Conservation (phyloP, 1,140 invertebrate species). For the Nasonia vitripennis region DNA sequence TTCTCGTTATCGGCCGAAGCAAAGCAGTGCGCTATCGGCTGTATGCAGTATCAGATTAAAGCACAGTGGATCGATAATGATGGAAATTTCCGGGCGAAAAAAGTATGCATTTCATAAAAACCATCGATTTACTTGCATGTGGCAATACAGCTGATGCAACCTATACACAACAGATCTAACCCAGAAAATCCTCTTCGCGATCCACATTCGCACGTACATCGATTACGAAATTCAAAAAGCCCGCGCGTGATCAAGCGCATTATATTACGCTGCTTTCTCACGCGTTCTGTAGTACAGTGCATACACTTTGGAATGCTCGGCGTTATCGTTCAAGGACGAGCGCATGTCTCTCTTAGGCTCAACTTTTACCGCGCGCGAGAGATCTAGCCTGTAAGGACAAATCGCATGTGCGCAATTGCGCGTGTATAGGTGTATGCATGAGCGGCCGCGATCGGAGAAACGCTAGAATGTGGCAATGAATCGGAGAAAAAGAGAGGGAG, state of each 20-base stretch:
- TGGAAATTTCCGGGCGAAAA: too few species aligned
- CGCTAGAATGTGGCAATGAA: conserved; percentile 26
- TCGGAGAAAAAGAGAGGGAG: conserved; percentile 32
- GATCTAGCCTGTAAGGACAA: conserved; percentile 26
- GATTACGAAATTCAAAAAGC: not conserved
- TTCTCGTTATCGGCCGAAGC: not conserved
- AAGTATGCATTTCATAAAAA: not conserved
- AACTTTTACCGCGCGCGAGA: conserved; percentile 30
- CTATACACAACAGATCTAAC: too few species aligned
- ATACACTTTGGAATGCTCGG: conserved; percentile 22
- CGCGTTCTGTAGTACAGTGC: not conserved
- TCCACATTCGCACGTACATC: not conserved
- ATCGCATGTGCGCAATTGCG: not conserved
- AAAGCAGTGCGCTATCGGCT: too few species aligned
- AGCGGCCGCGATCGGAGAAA: too few species aligned
- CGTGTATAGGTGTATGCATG: too few species aligned
- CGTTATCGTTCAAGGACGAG: conserved; percentile 51
- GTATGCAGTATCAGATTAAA: too few species aligned
- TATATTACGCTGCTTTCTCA: conserved; percentile 10
- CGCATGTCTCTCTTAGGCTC: not conserved
- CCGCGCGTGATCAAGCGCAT: not conserved
- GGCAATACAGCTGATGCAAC: not conserved
- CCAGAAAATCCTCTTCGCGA: too few species aligned
- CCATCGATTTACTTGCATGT: not conserved
- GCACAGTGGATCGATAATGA: not conserved